A percentile compares a stretch with the other conserved stretches of the same genome.
phyloP scores from a whole-genome alignment of 2,113 vertebrate species.

The Bos taurus region DNA sequence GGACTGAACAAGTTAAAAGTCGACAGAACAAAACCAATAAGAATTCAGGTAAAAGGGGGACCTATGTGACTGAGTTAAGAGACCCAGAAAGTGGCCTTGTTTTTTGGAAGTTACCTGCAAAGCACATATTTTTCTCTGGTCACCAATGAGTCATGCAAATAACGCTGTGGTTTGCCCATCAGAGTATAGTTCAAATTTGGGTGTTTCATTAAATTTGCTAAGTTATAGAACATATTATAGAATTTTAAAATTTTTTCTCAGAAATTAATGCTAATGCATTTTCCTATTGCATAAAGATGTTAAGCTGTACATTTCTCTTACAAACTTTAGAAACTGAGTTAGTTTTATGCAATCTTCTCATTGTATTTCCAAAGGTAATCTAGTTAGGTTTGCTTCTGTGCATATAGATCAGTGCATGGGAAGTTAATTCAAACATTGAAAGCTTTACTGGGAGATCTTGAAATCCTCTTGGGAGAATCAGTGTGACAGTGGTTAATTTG shows the following conservation, averaged over 20 bases:
- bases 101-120: neutral
- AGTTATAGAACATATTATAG: neutral
- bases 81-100: neutral
- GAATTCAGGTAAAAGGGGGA: constrained; percentile 85
- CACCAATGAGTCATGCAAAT: neutral
- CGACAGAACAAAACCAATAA: constrained; percentile 95
- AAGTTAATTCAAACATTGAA: accelerated
- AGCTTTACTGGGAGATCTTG: neutral
- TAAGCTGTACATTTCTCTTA: accelerated
- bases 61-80: accelerated
- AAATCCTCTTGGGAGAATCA: neutral
- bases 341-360: accelerated
- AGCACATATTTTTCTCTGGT: accelerated
- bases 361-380: neutral
- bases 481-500: neutral
- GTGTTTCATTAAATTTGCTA: neutral
- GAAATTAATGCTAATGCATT: neutral
- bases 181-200: neutral
- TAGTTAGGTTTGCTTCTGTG: neutral
- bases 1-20: constrained; percentile 96
- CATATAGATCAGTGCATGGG: accelerated
- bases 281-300: neutral
- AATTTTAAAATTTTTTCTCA: neutral
- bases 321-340: neutral
- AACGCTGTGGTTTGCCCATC: neutral